These are phyloP conservation scores for Garra rufa DNA, from an alignment of 2,113 vertebrate species.

Conservation along the genomic window DNA sequence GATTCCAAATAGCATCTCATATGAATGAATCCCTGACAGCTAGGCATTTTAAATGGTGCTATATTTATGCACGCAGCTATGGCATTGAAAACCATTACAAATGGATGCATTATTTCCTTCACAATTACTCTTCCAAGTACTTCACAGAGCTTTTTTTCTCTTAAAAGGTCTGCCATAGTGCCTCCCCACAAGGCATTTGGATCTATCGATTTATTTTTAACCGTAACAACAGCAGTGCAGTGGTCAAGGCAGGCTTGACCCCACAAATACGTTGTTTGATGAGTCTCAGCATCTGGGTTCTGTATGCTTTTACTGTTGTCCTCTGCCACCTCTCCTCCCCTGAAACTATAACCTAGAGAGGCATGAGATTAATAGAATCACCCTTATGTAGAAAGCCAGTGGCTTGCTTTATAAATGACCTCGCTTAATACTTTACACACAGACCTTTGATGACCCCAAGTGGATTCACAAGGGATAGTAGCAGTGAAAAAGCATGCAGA, in stretches of 20 bases:
- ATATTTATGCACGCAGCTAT: background rate
- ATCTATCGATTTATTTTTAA: background rate
- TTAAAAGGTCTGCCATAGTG: background rate
- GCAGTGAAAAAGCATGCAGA: background rate
- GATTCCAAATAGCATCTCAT: background rate
- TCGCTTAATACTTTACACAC: background rate
- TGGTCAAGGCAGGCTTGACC: slow-evolving; percentile 20
- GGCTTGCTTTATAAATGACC: background rate
- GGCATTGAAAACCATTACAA: background rate
- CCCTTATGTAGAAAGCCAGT: background rate
- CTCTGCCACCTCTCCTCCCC: background rate
- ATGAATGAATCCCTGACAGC: background rate
- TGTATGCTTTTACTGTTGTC: background rate
- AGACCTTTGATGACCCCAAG: slow-evolving; percentile 9
- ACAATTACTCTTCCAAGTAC: background rate
- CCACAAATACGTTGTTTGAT: background rate
- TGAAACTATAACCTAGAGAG: background rate
- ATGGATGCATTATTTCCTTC: background rate
- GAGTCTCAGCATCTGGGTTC: background rate
- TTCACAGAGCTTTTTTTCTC: background rate
- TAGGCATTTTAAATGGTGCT: background rate
- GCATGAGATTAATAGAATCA: background rate
- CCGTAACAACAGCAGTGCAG: background rate
- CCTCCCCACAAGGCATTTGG: background rate
- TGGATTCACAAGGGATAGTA: background rate